Evolutionary conservation across 2,113 vertebrate genomes (phyloP).

Genomic region (Actenoides hombroni): DNA sequence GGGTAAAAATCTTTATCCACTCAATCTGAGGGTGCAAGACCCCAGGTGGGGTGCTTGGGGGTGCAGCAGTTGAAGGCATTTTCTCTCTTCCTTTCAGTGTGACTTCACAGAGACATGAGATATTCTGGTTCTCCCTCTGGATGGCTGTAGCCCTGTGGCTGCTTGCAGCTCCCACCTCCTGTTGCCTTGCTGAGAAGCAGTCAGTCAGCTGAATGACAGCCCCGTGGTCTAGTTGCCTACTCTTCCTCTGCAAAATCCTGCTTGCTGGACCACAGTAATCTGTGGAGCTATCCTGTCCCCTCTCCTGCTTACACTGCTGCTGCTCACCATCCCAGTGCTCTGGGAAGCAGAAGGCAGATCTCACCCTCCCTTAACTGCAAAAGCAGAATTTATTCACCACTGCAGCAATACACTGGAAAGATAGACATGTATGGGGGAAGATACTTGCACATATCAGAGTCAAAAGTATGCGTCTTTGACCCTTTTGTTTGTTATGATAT

Average conservation of each 20-base stretch:
- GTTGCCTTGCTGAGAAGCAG: background rate
- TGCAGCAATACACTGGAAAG: background rate
- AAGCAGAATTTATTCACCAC: background rate
- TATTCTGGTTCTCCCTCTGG: background rate
- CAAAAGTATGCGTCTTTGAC: background rate
- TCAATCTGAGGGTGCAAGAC: background rate
- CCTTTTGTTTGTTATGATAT: background rate
- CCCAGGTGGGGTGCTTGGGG: background rate
- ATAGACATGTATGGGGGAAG: background rate
- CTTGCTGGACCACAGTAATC: background rate
- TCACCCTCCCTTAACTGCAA: background rate
- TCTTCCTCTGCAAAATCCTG: background rate
- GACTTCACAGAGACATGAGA: background rate
- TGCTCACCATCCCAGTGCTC: rapidly evolving
- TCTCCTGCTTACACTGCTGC: background rate
- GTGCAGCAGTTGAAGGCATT: background rate
- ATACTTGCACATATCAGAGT: background rate
- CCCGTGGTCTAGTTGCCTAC: background rate
- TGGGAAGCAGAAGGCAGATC: background rate
- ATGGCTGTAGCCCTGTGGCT: background rate
- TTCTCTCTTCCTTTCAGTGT: background rate
- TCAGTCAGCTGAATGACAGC: background rate
- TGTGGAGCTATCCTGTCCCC: background rate
- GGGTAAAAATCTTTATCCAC: background rate
- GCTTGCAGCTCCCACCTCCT: background rate